Conservation (phyloP, 2,797 vertebrate species). For the Pseudochromis fuscus region DNA sequence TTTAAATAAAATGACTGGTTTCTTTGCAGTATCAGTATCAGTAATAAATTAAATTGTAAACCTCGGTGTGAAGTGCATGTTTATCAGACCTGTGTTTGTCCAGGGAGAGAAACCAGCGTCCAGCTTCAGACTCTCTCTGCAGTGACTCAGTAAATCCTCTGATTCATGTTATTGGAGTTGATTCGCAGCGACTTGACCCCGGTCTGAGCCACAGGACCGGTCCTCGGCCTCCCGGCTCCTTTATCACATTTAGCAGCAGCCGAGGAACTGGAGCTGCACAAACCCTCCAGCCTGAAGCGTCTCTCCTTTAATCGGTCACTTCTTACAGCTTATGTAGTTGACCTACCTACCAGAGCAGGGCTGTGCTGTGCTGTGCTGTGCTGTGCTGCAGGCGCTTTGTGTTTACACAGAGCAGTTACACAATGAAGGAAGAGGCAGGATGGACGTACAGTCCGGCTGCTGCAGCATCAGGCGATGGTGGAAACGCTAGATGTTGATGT, state of each 20-base stretch:
- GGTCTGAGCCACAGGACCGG: slow-evolving; percentile 28
- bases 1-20: too few species aligned
- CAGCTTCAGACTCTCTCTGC: not conserved
- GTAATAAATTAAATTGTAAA: too few species aligned
- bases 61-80: not conserved
- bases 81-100: too few species aligned
- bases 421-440: not conserved
- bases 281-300: slow-evolving; percentile 18
- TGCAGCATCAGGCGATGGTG: too few species aligned
- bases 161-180: slow-evolving; percentile 41
- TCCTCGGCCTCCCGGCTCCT: slow-evolving; percentile 30
- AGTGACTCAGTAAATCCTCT: slow-evolving; percentile 14
- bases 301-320: slow-evolving; percentile 16
- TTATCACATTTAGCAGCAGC: slow-evolving; percentile 38
- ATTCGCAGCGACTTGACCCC: slow-evolving; percentile 43
- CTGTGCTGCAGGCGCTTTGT: slow-evolving; percentile 25
- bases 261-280: slow-evolving; percentile 32
- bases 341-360: slow-evolving; percentile 9
- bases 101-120: too few species aligned
- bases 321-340: slow-evolving; percentile 17
- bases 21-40: too few species aligned
- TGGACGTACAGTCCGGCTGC: not conserved
- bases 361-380: too few species aligned
- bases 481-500: too few species aligned
- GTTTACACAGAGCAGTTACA: not conserved